phyloP scores from a whole-genome alignment of 92 coral and sea anemone genomes.

The Anthopleura xanthogrammica region DNA sequence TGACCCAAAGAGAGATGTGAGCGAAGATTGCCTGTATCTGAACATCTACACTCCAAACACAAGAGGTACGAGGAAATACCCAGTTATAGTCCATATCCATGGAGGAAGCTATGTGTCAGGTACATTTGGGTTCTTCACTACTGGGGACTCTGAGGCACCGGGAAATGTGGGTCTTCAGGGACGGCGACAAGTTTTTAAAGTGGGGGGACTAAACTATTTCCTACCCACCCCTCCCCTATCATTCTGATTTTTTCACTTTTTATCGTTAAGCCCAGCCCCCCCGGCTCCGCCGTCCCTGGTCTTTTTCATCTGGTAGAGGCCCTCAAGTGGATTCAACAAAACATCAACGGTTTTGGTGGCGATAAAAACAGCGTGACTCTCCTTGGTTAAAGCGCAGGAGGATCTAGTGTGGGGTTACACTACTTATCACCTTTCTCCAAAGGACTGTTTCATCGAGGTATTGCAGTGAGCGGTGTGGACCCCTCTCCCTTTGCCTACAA shows the following conservation, averaged over 20 bases:
- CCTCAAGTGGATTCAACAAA: constrained; percentile 58
- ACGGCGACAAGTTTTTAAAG: too few relatives aligned
- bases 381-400: constrained; percentile 72
- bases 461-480: constrained; percentile 69
- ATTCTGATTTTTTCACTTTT: too few relatives aligned
- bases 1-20: constrained; percentile 17
- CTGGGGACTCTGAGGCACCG: constrained; percentile 60
- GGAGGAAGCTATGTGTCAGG: constrained; percentile 71
- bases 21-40: constrained; percentile 65
- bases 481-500: constrained; percentile 59
- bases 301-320: constrained; percentile 73
- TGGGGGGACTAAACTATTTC: too few relatives aligned
- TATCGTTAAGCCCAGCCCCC: too few relatives aligned
- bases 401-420: constrained; percentile 62
- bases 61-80: constrained; percentile 23
- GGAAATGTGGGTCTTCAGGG: constrained; percentile 75
- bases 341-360: constrained; percentile 57
- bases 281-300: too few relatives aligned
- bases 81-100: constrained; percentile 64
- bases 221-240: too few relatives aligned
- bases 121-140: constrained; percentile 61
- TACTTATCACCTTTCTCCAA: constrained; percentile 56
- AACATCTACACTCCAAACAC: constrained; percentile 62
- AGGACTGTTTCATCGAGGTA: constrained; percentile 58
- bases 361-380: constrained; percentile 58